Evolutionary conservation across 2,797 vertebrate genomes (phyloP).

Genomic region (Anguilla pacifica): DNA sequence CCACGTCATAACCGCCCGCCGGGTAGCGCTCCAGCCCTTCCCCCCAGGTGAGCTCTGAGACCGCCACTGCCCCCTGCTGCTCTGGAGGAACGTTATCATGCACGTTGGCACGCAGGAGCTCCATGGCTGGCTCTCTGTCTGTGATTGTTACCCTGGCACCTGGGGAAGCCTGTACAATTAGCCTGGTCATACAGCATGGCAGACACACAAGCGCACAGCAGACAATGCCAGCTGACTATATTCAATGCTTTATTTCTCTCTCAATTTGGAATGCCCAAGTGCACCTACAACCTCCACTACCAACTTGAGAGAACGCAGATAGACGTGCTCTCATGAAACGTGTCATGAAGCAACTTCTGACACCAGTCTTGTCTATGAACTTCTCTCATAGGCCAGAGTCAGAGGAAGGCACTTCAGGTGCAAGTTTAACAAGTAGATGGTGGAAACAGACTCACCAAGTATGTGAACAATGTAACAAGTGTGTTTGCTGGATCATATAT

Average conservation of each 20-base stretch:
- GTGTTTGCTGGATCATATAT: too few species aligned
- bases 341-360: too few species aligned
- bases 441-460: too few species aligned
- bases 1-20: constrained; percentile 78
- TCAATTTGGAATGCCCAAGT: too few species aligned
- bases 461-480: too few species aligned
- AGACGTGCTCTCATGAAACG: too few species aligned
- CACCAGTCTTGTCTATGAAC: too few species aligned
- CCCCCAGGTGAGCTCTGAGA: constrained; percentile 92
- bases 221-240: not conserved
- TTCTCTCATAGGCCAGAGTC: too few species aligned
- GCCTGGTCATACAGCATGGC: not conserved
- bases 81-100: constrained; percentile 79
- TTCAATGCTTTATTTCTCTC: not conserved
- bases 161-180: constrained; percentile 49
- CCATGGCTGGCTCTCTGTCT: constrained; percentile 82
- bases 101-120: constrained; percentile 84
- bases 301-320: too few species aligned
- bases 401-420: too few species aligned
- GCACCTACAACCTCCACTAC: too few species aligned
- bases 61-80: constrained; percentile 62
- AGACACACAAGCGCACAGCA: not conserved
- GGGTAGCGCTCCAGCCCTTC: constrained; percentile 75
- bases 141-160: constrained; percentile 90
- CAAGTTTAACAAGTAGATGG: too few species aligned